Percentiles rank a stretch among this genome's conserved stretches.
Evolutionary conservation across 2,113 vertebrate genomes (phyloP).

Genomic region (Tetrax tetrax): DNA sequence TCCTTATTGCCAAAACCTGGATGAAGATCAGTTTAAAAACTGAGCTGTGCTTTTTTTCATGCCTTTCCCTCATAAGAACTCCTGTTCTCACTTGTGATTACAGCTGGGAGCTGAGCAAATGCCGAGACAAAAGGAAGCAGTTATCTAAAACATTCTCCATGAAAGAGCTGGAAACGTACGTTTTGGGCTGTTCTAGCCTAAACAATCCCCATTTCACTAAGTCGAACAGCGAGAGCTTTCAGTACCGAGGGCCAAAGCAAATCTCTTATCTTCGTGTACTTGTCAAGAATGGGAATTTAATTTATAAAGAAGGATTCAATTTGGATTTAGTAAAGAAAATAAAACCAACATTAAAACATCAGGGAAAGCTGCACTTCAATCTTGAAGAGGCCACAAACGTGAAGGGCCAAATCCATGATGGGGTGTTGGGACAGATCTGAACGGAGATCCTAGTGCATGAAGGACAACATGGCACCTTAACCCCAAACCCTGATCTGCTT

Average conservation of each 20-base stretch:
- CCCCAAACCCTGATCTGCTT: not conserved
- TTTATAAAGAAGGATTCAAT: not conserved
- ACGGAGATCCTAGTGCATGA: not conserved
- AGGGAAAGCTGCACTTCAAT: not conserved
- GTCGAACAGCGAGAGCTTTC: not conserved
- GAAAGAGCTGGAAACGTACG: not conserved
- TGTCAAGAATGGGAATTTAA: not conserved
- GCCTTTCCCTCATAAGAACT: not conserved
- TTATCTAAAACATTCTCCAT: not conserved
- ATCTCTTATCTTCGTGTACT: not conserved
- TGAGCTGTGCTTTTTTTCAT: not conserved
- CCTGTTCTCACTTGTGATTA: not conserved
- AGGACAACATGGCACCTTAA: not conserved
- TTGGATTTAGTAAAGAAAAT: not conserved
- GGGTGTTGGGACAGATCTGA: not conserved
- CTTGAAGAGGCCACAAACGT: not conserved
- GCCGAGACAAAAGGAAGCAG: not conserved
- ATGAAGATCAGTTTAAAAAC: not conserved
- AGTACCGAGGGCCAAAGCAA: not conserved
- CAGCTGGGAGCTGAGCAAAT: not conserved
- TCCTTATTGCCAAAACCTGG: not conserved
- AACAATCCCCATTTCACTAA: not conserved
- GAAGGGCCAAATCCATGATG: not conserved
- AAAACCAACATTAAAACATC: not conserved
- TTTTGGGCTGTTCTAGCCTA: not conserved